Evolutionary conservation across 2,888 invertebrate genomes (phyloP).

Genomic region (Lasioglossum oenotherae): DNA sequence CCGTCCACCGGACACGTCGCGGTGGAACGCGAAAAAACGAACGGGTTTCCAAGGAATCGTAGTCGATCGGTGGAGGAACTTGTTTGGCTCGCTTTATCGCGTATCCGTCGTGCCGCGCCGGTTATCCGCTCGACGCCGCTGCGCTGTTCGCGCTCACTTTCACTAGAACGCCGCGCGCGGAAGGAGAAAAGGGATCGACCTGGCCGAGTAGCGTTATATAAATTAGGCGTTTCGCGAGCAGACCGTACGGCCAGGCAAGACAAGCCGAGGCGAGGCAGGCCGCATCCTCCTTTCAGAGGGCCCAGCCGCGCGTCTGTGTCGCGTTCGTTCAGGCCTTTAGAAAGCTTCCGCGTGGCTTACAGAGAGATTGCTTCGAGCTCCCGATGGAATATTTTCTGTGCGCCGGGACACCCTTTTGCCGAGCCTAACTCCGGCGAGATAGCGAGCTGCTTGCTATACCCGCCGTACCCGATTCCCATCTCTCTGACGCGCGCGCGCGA

Average conservation of each 20-base stretch:
- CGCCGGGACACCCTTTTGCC: neutral
- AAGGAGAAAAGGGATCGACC: conserved; percentile 73
- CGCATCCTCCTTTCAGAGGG: conserved; percentile 21
- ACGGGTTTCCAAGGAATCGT: conserved; percentile 26
- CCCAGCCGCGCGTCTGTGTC: neutral
- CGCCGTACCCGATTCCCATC: neutral
- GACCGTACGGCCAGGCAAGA: neutral
- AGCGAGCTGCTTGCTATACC: neutral
- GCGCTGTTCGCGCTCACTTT: conserved; percentile 68
- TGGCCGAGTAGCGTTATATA: conserved; percentile 75
- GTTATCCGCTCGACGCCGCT: conserved; percentile 55
- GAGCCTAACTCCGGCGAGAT: neutral
- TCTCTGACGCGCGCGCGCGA: neutral
- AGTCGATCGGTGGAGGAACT: conserved; percentile 45
- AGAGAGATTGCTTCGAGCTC: neutral
- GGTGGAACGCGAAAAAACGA: neutral
- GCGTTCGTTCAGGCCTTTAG: conserved; percentile 13
- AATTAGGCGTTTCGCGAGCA: conserved; percentile 73
- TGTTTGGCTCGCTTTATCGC: conserved; percentile 60
- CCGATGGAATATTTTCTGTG: neutral
- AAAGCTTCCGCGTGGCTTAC: neutral
- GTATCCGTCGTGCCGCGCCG: conserved; percentile 40
- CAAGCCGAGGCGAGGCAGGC: neutral
- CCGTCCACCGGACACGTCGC: neutral
- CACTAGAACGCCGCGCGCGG: conserved; percentile 64